These are phyloP conservation scores for Leuciscus idus DNA, from an alignment of 2,113 vertebrate species.

Conservation along the genomic window DNA sequence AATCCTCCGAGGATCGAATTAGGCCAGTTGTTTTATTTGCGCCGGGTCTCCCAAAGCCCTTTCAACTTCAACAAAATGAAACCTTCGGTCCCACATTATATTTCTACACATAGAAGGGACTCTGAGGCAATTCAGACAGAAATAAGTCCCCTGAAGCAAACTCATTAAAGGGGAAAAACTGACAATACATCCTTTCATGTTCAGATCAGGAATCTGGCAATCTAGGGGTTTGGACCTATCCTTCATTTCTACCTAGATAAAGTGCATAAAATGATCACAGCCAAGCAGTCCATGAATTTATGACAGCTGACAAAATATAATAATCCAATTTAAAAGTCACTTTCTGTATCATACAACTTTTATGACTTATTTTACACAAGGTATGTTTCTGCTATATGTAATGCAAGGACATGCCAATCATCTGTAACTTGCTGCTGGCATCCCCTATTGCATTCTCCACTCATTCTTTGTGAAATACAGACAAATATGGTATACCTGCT, in stretches of 20 bases:
- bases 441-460: slow-evolving; percentile 16
- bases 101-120: slow-evolving; percentile 32
- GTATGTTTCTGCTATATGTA: background rate
- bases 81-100: slow-evolving; percentile 39
- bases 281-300: slow-evolving; percentile 42
- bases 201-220: slow-evolving; percentile 32
- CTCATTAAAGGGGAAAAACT: slow-evolving; percentile 23
- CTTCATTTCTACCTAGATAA: slow-evolving; percentile 31
- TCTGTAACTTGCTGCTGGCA: slow-evolving; percentile 14
- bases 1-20: slow-evolving; percentile 48
- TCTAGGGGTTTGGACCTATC: slow-evolving; percentile 25
- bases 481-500: slow-evolving; percentile 59
- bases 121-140: slow-evolving; percentile 15
- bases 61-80: slow-evolving; percentile 38
- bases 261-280: slow-evolving; percentile 49
- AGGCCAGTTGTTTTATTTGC: slow-evolving; percentile 44
- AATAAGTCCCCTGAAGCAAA: slow-evolving; percentile 32
- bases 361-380: slow-evolving; percentile 46
- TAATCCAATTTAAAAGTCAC: slow-evolving; percentile 46
- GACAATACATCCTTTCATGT: slow-evolving; percentile 17
- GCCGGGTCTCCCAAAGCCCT: slow-evolving; percentile 6
- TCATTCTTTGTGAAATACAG: slow-evolving; percentile 23
- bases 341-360: slow-evolving; percentile 46
- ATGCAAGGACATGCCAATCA: slow-evolving; percentile 19
- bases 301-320: slow-evolving; percentile 48